Percentiles rank a stretch among this genome's conserved stretches.
phyloP scores from a whole-genome alignment of 2,113 vertebrate species.

The Acrocephalus arundinaceus region DNA sequence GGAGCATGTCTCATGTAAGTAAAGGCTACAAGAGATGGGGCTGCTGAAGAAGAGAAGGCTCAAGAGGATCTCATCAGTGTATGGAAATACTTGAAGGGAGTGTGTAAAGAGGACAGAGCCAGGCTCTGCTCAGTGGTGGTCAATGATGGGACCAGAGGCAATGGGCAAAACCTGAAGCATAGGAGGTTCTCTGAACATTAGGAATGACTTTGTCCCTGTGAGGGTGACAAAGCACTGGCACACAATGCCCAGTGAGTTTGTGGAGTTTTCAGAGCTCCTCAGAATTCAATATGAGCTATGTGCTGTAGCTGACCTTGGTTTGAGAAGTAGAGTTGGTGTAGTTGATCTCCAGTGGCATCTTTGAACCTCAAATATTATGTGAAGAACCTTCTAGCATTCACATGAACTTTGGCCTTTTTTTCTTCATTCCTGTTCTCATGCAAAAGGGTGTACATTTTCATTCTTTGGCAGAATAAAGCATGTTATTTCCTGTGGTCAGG shows the following conservation, averaged over 20 bases:
- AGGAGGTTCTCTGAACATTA: neutral
- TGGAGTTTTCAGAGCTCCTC: neutral
- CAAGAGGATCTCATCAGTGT: neutral
- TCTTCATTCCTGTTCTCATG: neutral
- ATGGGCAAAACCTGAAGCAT: neutral
- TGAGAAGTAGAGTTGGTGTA: neutral
- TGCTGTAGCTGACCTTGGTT: neutral
- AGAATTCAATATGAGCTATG: neutral
- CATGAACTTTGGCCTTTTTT: neutral
- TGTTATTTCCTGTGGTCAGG: neutral
- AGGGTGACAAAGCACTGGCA: neutral
- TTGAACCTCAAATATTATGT: neutral
- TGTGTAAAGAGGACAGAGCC: rapidly evolving
- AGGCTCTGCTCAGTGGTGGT: neutral
- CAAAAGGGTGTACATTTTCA: neutral
- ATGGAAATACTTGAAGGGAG: neutral
- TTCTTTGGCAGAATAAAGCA: neutral
- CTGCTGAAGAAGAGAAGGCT: neutral
- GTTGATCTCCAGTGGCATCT: neutral
- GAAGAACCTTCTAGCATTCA: neutral
- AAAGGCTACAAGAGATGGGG: neutral
- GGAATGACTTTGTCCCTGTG: neutral
- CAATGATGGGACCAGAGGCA: neutral
- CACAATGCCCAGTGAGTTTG: neutral
- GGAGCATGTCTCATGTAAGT: neutral